Conservation (phyloP, 1,140 invertebrate species). For the Hycleus cichorii region DNA sequence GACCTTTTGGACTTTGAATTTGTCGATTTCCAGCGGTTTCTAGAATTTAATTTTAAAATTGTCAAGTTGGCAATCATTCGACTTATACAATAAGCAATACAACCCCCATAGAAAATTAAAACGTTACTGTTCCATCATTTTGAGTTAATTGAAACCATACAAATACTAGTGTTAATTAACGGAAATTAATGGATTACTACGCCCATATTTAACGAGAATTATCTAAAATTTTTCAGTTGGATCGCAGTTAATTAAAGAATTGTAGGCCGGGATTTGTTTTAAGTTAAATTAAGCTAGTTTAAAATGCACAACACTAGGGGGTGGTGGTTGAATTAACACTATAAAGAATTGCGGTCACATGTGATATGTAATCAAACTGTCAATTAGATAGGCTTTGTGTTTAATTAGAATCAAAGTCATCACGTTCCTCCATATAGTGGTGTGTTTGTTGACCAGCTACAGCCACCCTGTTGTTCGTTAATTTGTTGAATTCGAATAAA, state of each 20-base stretch:
- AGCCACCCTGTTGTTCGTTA: slow-evolving; percentile 17
- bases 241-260: too few species aligned
- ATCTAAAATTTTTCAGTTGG: background rate
- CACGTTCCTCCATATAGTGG: slow-evolving; percentile 9
- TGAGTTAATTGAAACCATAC: slow-evolving; percentile 7
- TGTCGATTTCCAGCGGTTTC: too few species aligned
- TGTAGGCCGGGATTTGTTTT: too few species aligned
- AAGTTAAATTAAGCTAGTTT: too few species aligned
- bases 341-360: slow-evolving; percentile 18
- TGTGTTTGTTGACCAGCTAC: background rate
- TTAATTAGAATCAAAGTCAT: slow-evolving; percentile 24
- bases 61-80: too few species aligned
- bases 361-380: slow-evolving; percentile 28
- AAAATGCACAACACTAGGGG: background rate
- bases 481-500: slow-evolving; percentile 10
- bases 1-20: too few species aligned
- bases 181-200: slow-evolving; percentile 20
- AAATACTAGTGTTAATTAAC: slow-evolving; percentile 16
- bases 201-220: slow-evolving; percentile 12
- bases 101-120: too few species aligned
- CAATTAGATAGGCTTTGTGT: slow-evolving; percentile 27
- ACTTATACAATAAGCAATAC: too few species aligned
- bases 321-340: slow-evolving; percentile 1
- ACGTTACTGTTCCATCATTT: background rate
- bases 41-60: too few species aligned